Evolutionary conservation across 2,113 vertebrate species (phyloP).

Genomic region (Pogona vitticeps): DNA sequence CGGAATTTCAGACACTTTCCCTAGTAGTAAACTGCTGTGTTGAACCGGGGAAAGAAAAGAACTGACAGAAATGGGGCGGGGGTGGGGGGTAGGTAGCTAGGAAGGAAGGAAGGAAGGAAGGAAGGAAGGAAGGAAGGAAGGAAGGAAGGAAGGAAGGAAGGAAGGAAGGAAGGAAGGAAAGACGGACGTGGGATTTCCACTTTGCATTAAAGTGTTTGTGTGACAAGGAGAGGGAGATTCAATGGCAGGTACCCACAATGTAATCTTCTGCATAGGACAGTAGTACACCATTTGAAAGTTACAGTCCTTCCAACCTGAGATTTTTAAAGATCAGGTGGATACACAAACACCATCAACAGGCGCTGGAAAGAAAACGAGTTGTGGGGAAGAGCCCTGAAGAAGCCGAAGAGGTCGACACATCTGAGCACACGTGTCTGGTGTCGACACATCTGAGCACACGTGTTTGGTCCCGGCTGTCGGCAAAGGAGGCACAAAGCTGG

Average conservation of each 20-base stretch:
- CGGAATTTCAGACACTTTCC: not conserved
- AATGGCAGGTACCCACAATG: not conserved
- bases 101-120: not conserved
- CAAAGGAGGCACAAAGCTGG: not conserved
- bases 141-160: not conserved
- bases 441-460: too few relatives aligned
- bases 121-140: not conserved
- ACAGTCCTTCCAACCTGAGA: not conserved
- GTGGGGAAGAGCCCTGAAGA: not conserved
- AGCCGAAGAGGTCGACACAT: not conserved
- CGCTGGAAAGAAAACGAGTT: not conserved
- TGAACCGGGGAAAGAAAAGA: not conserved
- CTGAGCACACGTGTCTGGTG: not conserved
- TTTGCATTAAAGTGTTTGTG: not conserved
- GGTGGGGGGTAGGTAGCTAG: not conserved
- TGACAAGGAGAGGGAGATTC: not conserved
- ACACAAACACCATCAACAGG: not conserved
- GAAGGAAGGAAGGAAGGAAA: not conserved
- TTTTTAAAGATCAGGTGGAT: not conserved
- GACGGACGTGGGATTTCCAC: not conserved
- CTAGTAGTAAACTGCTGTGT: not conserved
- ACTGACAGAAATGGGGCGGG: too few relatives aligned
- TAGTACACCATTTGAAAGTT: not conserved
- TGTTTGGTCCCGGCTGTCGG: not conserved
- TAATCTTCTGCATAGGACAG: too few relatives aligned